A percentile compares a stretch with the other conserved stretches of the same genome.
phyloP scores from a whole-genome alignment of 2,888 invertebrate genomes.

The Ophioninae sp. region DNA sequence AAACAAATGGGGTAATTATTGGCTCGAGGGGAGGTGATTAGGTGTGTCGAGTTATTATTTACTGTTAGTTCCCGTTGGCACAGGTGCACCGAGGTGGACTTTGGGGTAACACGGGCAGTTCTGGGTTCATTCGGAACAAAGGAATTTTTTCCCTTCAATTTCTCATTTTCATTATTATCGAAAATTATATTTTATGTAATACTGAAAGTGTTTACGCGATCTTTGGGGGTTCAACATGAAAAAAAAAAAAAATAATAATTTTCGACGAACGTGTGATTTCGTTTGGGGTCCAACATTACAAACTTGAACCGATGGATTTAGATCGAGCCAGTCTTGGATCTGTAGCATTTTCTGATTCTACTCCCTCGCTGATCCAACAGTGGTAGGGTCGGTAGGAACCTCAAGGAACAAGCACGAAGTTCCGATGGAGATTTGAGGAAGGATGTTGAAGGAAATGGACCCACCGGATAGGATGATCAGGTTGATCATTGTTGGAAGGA shows the following conservation, averaged over 20 bases:
- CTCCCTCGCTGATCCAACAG: too few relatives aligned
- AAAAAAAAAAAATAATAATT: too few relatives aligned
- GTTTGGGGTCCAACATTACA: too few relatives aligned
- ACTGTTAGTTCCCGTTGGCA: neutral
- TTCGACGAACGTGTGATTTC: too few relatives aligned
- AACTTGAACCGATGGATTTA: too few relatives aligned
- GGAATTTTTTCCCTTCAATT: too few relatives aligned
- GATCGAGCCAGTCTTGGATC: too few relatives aligned
- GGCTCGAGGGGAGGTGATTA: neutral
- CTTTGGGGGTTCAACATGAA: too few relatives aligned
- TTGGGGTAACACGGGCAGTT: neutral
- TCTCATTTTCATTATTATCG: too few relatives aligned
- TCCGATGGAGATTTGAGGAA: neutral
- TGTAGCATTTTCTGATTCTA: too few relatives aligned
- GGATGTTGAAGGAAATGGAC: neutral
- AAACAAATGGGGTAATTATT: neutral
- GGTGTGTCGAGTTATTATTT: neutral
- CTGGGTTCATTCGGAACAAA: neutral
- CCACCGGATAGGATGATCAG: neutral
- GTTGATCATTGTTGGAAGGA: constrained; percentile 18
- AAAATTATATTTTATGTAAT: too few relatives aligned
- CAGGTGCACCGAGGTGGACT: neutral
- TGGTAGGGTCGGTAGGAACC: neutral
- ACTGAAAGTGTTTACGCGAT: too few relatives aligned
- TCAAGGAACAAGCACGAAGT: neutral